Evolutionary conservation across 2,888 invertebrate species (phyloP).

Genomic region (Pollenia griseotomentosa): DNA sequence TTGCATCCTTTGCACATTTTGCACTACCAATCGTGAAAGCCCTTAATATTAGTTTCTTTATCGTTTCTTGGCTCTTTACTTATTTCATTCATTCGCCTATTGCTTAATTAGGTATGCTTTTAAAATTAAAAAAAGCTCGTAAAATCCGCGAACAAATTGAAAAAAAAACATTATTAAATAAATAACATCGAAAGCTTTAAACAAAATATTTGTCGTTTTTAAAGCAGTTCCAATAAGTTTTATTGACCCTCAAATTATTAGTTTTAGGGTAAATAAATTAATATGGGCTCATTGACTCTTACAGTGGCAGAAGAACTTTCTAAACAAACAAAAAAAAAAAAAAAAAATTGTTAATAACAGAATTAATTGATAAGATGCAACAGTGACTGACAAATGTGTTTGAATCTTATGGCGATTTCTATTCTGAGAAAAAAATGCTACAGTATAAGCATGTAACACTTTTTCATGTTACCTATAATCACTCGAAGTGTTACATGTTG

Average conservation of each 20-base stretch:
- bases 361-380: conserved; percentile 6
- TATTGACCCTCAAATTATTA: conserved; percentile 26
- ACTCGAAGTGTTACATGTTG: too few relatives aligned
- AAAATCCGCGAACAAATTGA: background rate
- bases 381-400: background rate
- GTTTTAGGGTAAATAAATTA: conserved; percentile 1
- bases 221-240: conserved; percentile 10
- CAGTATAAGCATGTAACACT: too few relatives aligned
- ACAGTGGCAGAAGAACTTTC: background rate
- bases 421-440: too few relatives aligned
- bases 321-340: background rate
- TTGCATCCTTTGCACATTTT: too few relatives aligned
- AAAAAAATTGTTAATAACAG: background rate
- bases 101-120: background rate
- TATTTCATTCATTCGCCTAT: background rate
- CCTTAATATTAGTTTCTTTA: conserved; percentile 10
- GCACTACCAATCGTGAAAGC: background rate
- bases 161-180: conserved; percentile 16
- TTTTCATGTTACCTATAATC: too few relatives aligned
- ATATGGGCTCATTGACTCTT: background rate
- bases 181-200: conserved; percentile 18
- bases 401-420: too few relatives aligned
- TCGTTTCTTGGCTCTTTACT: background rate
- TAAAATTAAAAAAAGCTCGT: background rate
- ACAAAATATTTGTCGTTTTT: background rate